A percentile compares a stretch with the other conserved stretches of the same genome.
These are phyloP conservation scores for Neosalanx taihuensis DNA, from an alignment of 2,797 vertebrate genomes.

Conservation along the genomic window DNA sequence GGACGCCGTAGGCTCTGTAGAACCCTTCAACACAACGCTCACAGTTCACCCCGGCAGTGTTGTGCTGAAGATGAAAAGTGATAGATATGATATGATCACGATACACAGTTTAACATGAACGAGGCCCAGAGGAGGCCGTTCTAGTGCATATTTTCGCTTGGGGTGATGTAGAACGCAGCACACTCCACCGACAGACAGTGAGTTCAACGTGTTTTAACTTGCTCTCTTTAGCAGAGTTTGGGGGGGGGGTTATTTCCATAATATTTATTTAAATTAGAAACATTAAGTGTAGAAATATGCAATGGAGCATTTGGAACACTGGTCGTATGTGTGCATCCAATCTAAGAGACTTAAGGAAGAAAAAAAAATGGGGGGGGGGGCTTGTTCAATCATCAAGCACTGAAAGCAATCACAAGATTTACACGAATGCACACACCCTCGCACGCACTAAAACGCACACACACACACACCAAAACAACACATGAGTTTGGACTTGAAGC, in stretches of 20 bases:
- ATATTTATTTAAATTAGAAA: not conserved
- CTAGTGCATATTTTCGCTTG: not conserved
- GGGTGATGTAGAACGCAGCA: not conserved
- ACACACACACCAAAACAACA: slow-evolving; percentile 43
- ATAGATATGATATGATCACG: not conserved
- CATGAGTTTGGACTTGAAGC: slow-evolving; percentile 54
- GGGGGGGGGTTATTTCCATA: not conserved
- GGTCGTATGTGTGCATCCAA: too few species aligned
- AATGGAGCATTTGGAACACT: slow-evolving; percentile 5
- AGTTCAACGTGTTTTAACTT: not conserved
- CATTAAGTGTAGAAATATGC: not conserved
- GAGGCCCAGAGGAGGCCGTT: not conserved
- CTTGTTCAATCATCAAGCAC: too few species aligned
- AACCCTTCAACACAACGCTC: slow-evolving; percentile 83
- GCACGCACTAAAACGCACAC: slow-evolving; percentile 26
- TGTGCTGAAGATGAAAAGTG: slow-evolving; percentile 73
- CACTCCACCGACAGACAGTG: not conserved
- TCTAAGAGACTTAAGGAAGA: too few species aligned
- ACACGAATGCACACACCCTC: slow-evolving; percentile 26
- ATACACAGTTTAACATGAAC: not conserved
- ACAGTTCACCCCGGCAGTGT: slow-evolving; percentile 92
- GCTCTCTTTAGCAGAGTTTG: not conserved
- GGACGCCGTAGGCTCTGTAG: slow-evolving; percentile 77
- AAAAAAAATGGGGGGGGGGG: too few species aligned
- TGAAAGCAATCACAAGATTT: slow-evolving; percentile 3